phyloP scores from a whole-genome alignment of 2,888 invertebrate genomes.

The Ashinkailepas kermadecensis region DNA sequence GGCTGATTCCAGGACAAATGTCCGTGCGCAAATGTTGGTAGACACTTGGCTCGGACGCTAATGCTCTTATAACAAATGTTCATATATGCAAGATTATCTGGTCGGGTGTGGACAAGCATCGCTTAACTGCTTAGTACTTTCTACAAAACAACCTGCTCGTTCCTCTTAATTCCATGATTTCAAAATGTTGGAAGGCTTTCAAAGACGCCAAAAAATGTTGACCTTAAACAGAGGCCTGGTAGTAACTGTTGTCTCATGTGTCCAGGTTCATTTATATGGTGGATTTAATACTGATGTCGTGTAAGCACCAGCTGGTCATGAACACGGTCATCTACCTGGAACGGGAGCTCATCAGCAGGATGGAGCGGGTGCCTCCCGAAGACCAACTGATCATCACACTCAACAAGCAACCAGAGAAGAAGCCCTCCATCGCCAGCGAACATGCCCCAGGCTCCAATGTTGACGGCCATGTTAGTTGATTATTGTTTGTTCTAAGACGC shows the following conservation, averaged over 20 bases:
- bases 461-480: background rate
- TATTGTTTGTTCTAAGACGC: background rate
- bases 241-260: no score
- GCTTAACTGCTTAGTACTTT: no score
- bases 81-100: no score
- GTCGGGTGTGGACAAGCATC: no score
- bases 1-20: background rate
- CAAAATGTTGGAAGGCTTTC: no score
- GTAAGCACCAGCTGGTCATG: constrained; percentile 5
- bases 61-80: no score
- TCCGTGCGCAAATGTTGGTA: background rate
- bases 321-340: background rate
- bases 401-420: background rate
- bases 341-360: background rate
- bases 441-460: background rate
- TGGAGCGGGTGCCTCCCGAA: background rate
- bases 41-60: no score
- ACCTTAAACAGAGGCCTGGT: no score
- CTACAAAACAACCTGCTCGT: no score
- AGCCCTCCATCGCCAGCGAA: background rate
- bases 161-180: no score
- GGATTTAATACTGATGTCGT: constrained; percentile 6
- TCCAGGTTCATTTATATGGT: constrained; percentile 9
- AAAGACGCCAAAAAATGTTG: no score
- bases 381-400: background rate